These are phyloP conservation scores for Pyrgus malvae DNA, from an alignment of 2,888 invertebrate genomes.

Conservation along the genomic window DNA sequence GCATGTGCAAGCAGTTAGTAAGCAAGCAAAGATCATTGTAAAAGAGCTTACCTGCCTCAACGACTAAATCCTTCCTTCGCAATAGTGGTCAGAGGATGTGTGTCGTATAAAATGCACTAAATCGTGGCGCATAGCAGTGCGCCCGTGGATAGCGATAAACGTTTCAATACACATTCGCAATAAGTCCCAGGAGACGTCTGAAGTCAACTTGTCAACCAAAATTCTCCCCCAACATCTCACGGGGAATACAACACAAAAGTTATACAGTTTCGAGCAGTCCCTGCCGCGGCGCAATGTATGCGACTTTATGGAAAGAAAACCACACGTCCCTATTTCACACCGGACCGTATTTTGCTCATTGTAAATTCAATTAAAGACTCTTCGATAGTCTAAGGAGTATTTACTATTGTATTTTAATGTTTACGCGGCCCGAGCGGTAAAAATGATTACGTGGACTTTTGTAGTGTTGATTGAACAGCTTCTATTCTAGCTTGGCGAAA, in stretches of 20 bases:
- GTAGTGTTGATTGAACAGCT: slow-evolving; percentile 38
- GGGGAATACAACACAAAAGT: slow-evolving; percentile 61
- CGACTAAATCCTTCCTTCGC: slow-evolving; percentile 83
- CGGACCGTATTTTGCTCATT: slow-evolving; percentile 74
- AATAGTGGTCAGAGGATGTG: slow-evolving; percentile 90
- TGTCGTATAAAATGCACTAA: slow-evolving; percentile 88
- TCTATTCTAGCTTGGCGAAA: slow-evolving; percentile 62
- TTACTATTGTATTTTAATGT: slow-evolving; percentile 40
- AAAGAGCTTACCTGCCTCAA: slow-evolving; percentile 52
- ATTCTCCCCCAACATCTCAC: slow-evolving; percentile 73
- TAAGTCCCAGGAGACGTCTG: slow-evolving; percentile 67
- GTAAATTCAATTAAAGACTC: slow-evolving; percentile 43
- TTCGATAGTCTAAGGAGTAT: slow-evolving; percentile 36
- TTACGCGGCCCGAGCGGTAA: slow-evolving; percentile 44
- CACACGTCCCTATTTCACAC: slow-evolving; percentile 65
- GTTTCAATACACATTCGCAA: slow-evolving; percentile 82
- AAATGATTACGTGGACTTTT: slow-evolving; percentile 53
- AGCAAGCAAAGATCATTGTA: slow-evolving; percentile 1
- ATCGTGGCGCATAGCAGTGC: slow-evolving; percentile 90
- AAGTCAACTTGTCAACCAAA: slow-evolving; percentile 67
- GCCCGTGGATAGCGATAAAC: slow-evolving; percentile 81
- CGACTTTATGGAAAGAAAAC: slow-evolving; percentile 35
- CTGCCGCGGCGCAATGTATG: slow-evolving; percentile 40
- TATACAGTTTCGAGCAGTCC: slow-evolving; percentile 59
- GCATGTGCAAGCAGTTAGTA: slow-evolving; percentile 3